Percentiles rank a stretch among this genome's conserved stretches.
phyloP scores from a whole-genome alignment of 2,888 invertebrate species.

The Microplitis deprimator region DNA sequence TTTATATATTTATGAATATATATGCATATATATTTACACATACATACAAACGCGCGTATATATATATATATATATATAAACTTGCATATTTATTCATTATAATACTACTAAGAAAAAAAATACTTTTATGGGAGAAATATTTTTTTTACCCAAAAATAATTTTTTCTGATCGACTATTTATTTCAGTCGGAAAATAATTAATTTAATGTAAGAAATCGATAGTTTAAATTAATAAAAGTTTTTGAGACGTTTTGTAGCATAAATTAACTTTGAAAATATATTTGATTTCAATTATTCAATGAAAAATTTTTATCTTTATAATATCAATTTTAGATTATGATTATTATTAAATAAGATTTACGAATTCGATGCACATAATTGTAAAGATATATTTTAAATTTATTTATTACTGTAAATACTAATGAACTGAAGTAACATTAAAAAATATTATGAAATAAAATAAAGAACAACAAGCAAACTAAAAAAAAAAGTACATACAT shows the following conservation, averaged over 20 bases:
- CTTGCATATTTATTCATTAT: conserved; percentile 7
- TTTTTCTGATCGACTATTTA: neutral
- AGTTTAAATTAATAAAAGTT: too few species aligned
- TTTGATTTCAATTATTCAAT: too few species aligned
- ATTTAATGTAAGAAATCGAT: too few species aligned
- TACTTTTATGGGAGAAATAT: neutral
- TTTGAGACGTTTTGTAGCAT: too few species aligned
- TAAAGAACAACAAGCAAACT: neutral
- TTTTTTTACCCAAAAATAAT: neutral
- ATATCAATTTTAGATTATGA: too few species aligned
- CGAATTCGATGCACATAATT: too few species aligned
- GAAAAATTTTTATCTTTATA: too few species aligned
- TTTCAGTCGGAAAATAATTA: too few species aligned
- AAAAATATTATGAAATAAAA: neutral
- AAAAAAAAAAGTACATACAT: neutral
- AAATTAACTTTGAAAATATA: too few species aligned
- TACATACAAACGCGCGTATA: neutral
- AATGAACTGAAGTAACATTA: neutral
- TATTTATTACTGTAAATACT: neutral
- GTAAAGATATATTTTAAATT: too few species aligned
- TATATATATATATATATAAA: neutral
- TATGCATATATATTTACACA: conserved; percentile 15
- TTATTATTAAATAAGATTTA: too few species aligned
- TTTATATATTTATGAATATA: conserved; percentile 18
- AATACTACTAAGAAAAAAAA: neutral